These are phyloP conservation scores for Machaerirhynchus nigripectus DNA, from an alignment of 2,113 vertebrate genomes.

Conservation along the genomic window DNA sequence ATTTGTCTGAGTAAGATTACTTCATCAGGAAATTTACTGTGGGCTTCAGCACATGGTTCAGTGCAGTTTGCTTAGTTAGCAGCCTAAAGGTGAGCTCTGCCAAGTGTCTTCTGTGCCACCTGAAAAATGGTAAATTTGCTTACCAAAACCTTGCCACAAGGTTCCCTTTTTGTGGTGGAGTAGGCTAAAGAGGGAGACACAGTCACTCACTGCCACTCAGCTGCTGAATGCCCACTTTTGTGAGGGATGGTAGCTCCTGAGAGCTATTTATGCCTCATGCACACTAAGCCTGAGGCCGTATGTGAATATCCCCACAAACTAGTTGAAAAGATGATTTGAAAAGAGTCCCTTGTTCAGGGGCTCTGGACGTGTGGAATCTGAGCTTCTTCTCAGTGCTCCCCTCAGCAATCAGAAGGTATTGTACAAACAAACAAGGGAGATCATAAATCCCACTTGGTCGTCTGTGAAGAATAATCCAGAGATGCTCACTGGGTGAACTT, in stretches of 20 bases:
- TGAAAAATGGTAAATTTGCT: background rate
- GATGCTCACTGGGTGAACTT: background rate
- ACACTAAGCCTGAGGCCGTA: background rate
- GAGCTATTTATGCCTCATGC: rapidly evolving
- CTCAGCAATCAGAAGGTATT: background rate
- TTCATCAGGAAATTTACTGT: background rate
- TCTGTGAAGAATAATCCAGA: background rate
- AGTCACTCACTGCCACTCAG: background rate
- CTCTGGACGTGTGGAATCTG: rapidly evolving
- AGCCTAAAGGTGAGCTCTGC: background rate
- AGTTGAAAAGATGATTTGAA: background rate
- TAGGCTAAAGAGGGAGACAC: background rate
- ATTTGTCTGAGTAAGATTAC: background rate
- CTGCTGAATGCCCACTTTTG: background rate
- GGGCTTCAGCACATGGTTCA: background rate
- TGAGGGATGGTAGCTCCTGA: background rate
- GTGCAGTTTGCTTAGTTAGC: background rate
- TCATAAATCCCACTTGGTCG: background rate
- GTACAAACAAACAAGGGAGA: background rate
- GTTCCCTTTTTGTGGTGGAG: background rate
- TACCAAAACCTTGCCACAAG: background rate
- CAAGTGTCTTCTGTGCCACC: background rate
- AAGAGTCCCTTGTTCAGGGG: background rate
- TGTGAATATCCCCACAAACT: background rate
- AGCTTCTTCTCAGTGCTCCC: background rate